Evolutionary conservation across 2,113 vertebrate genomes (phyloP), one percentile per base, ranked within the genome.

Genomic region (Indicator maculatus): DNA sequence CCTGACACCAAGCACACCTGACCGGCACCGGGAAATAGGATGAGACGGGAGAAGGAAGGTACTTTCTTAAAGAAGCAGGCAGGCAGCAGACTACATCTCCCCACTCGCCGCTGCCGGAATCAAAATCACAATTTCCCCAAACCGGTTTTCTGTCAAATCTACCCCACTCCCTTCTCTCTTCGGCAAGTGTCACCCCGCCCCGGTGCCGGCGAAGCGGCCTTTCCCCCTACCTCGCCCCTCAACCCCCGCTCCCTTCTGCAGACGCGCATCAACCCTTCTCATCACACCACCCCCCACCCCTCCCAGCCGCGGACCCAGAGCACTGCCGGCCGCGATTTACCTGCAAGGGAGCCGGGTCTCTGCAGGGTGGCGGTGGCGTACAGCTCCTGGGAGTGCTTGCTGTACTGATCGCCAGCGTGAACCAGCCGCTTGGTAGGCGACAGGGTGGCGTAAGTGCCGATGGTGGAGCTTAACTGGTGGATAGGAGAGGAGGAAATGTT

Each of bases 391-490:
- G 99, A 98, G 93, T 99, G 99, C 97, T 99, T 99, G 97, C 94
- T 82, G 98, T 99, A 99, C 97, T 98, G 99, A 95, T 99, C 99
- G 50, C 99, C 98, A 70, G 99, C 98, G 98, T 99, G 99, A 86
- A 98, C 98, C 97, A 99, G 98, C 84, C 99, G 98, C 97, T 99
- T 99, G 97, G 98, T 99, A 90, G 99, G 99, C 95, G 99, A 99
- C 96, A 99, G 98, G 41, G 99, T 99, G 96, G 99, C 99, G 97
- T 99, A 99, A 97, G 98, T 98, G 97, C 98, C 99, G 96, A 99
- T 99, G 97, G 98, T 98, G 86, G 99, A 98, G 98, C 98, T 99
- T 96, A 99, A 98, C 98, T 99, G 98, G 96, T 99, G 99, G 85
- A 99, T 97, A 79, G 99, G 99, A 59, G 99, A 99, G 38, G 98